These are phyloP conservation scores for Temnothorax nylanderi DNA, from an alignment of 1,140 invertebrate species.

Conservation along the genomic window DNA sequence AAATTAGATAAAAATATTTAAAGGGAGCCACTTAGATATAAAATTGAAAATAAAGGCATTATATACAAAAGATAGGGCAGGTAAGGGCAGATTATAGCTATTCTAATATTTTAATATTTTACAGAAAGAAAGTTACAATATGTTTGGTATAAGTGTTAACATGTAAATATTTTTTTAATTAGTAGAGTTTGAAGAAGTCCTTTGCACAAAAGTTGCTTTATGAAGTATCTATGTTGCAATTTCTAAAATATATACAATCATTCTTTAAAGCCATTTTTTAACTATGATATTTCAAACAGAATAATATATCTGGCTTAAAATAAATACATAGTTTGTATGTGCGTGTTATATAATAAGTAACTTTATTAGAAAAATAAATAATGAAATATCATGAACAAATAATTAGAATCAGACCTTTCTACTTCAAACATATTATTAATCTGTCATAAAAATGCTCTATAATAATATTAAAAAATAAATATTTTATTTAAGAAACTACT, in stretches of 20 bases:
- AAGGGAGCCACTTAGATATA: constrained; percentile 38
- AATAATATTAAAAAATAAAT: no score
- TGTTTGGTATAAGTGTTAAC: neutral
- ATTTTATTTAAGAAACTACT: no score
- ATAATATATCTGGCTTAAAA: no score
- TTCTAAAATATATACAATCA: neutral
- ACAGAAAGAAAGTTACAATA: neutral
- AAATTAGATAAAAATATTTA: constrained; percentile 66
- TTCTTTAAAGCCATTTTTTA: neutral
- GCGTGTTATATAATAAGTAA: no score
- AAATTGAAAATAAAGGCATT: constrained; percentile 59
- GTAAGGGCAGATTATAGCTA: constrained; percentile 56
- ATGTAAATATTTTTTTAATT: constrained; percentile 1
- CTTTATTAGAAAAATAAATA: no score
- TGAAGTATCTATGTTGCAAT: neutral
- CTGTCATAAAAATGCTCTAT: no score
- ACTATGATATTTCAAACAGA: neutral
- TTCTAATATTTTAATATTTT: constrained; percentile 44
- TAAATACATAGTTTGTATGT: no score
- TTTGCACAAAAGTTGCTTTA: neutral
- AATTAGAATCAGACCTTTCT: no score
- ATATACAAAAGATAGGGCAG: constrained; percentile 55
- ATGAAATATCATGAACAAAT: no score
- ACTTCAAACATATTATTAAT: no score
- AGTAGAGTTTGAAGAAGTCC: neutral